Conservation (phyloP, 2,113 vertebrate species). For the Aptenodytes patagonicus region DNA sequence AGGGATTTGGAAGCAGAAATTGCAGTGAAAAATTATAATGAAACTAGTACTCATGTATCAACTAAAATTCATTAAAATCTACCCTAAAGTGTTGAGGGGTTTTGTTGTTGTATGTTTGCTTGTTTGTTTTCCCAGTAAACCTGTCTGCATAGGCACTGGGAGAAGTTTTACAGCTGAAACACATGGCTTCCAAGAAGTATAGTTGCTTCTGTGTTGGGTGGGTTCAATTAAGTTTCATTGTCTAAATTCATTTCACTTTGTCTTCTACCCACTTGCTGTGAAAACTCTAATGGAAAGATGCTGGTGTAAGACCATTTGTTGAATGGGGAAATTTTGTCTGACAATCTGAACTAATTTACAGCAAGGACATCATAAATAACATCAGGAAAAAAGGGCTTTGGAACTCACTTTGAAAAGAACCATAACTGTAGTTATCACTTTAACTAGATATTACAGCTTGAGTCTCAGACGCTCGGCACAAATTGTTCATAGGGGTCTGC, state of each 20-base stretch:
- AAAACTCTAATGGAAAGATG: not conserved
- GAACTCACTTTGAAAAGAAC: not conserved
- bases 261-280: not conserved
- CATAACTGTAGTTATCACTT: not conserved
- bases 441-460: not conserved
- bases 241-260: not conserved
- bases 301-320: not conserved
- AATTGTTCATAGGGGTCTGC: not conserved
- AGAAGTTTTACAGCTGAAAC: not conserved
- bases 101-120: not conserved
- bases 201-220: not conserved
- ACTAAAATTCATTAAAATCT: not conserved
- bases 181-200: not conserved
- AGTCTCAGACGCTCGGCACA: not conserved
- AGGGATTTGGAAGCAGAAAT: slow-evolving; percentile 31
- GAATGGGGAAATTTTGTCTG: not conserved
- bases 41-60: not conserved
- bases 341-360: not conserved
- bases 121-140: not conserved
- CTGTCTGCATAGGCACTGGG: not conserved
- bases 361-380: not conserved
- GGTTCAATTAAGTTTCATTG: not conserved
- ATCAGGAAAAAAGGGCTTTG: not conserved
- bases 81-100: not conserved
- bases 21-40: slow-evolving; percentile 7